Conservation (phyloP, 2,888 invertebrate genomes). For the Gymnocheta viridis region DNA sequence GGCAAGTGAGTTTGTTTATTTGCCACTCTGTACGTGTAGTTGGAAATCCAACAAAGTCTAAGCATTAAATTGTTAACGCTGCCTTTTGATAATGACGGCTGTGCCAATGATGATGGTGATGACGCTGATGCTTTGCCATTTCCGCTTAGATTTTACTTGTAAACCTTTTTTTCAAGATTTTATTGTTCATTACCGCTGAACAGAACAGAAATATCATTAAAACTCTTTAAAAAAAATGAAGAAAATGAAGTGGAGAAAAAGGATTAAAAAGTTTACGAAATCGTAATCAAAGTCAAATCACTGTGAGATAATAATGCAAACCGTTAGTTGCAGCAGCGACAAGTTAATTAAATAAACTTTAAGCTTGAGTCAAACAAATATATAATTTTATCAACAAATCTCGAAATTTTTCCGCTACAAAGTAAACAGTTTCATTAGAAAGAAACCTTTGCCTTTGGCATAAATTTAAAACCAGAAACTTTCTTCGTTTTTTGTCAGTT, state of each 20-base stretch:
- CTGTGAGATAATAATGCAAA: constrained; percentile 49
- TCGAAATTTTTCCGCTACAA: neutral
- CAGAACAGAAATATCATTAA: constrained; percentile 47
- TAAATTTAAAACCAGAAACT: constrained; percentile 11
- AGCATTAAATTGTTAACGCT: constrained; percentile 33
- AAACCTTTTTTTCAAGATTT: constrained; percentile 1
- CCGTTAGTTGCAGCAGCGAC: constrained; percentile 43
- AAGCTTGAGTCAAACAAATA: constrained; percentile 15
- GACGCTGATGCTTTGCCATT: constrained; percentile 64
- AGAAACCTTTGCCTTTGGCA: constrained; percentile 12
- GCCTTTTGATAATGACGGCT: constrained; percentile 34
- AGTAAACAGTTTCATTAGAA: constrained; percentile 25
- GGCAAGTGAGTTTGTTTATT: constrained; percentile 21
- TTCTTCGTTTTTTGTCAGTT: constrained; percentile 7
- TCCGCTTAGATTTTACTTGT: constrained; percentile 50
- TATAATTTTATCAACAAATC: constrained; percentile 16
- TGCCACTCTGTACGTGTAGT: neutral
- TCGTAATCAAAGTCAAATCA: constrained; percentile 47
- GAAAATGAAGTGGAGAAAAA: neutral
- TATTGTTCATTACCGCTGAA: constrained; percentile 35
- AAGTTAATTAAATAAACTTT: constrained; percentile 59
- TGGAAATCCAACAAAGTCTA: constrained; percentile 12
- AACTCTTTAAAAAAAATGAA: constrained; percentile 7
- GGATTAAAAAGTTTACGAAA: constrained; percentile 22
- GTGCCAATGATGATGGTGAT: constrained; percentile 47